phyloP scores from a whole-genome alignment of 2,888 invertebrate species.

The Plagodis pulveraria region DNA sequence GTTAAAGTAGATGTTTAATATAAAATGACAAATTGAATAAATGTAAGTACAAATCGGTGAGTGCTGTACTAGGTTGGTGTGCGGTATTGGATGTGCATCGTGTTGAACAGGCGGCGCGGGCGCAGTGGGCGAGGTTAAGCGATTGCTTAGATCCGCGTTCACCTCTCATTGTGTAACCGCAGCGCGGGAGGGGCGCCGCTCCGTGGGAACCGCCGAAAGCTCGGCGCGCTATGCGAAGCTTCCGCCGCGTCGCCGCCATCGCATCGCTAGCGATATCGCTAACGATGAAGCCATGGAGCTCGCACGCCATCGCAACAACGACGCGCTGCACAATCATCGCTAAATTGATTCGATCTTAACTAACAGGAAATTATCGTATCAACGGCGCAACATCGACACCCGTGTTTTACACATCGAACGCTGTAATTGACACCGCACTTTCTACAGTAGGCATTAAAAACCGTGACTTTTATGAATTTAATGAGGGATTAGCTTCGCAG shows the following conservation, averaged over 20 bases:
- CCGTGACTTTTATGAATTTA: slow-evolving; percentile 41
- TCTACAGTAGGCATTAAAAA: slow-evolving; percentile 46
- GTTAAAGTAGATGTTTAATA: slow-evolving; percentile 26
- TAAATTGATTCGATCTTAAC: slow-evolving; percentile 72
- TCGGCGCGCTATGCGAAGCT: slow-evolving; percentile 72
- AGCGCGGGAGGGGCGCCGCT: slow-evolving; percentile 64
- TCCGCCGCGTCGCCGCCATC: slow-evolving; percentile 68
- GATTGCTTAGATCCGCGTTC: slow-evolving; percentile 85
- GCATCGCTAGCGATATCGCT: slow-evolving; percentile 52
- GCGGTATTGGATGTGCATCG: slow-evolving; percentile 43
- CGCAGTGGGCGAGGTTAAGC: slow-evolving; percentile 84
- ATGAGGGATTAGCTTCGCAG: slow-evolving; percentile 40
- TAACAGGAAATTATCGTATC: slow-evolving; percentile 71
- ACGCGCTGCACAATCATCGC: slow-evolving; percentile 55
- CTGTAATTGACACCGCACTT: slow-evolving; percentile 44
- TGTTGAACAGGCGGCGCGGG: slow-evolving; percentile 51
- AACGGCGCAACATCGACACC: slow-evolving; percentile 54
- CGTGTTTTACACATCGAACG: slow-evolving; percentile 38
- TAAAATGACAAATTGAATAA: slow-evolving; percentile 39
- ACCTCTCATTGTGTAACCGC: slow-evolving; percentile 83
- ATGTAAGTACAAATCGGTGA: slow-evolving; percentile 34
- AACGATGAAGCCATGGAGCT: slow-evolving; percentile 78
- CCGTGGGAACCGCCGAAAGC: slow-evolving; percentile 84
- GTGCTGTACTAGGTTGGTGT: slow-evolving; percentile 30
- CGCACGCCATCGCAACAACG: slow-evolving; percentile 60